Percentiles rank a stretch among this genome's conserved stretches.
phyloP scores from a whole-genome alignment of 1,140 invertebrate species.

The Drosophila truncata region DNA sequence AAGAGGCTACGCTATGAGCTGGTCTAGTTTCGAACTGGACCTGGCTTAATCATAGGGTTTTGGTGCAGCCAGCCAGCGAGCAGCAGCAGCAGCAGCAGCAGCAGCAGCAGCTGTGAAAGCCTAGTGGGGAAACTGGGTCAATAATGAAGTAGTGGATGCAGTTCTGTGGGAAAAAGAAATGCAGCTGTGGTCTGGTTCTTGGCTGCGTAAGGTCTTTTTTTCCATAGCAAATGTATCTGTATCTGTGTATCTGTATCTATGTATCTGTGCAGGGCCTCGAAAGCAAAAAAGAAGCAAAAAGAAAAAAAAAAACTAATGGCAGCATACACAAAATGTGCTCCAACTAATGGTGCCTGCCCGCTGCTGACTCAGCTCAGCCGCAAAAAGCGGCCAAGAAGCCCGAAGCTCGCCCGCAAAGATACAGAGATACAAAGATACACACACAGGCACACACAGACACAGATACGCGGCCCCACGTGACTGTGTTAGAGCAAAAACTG shows the following conservation, averaged over 20 bases:
- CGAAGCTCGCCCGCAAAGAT: slow-evolving; percentile 44
- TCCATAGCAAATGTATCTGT: slow-evolving; percentile 18
- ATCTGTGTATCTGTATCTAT: slow-evolving; percentile 3
- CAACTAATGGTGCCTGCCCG: slow-evolving; percentile 75
- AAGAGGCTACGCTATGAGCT: slow-evolving; percentile 3
- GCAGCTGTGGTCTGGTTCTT: slow-evolving; percentile 68
- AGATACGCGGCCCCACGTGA: slow-evolving; percentile 59
- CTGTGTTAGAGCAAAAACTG: slow-evolving; percentile 38
- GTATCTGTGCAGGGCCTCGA: slow-evolving; percentile 36
- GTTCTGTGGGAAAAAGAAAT: slow-evolving; percentile 57
- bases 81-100: slow-evolving; percentile 5
- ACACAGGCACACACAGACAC: slow-evolving; percentile 36
- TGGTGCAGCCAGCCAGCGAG: slow-evolving; percentile 19
- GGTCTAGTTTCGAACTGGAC: slow-evolving; percentile 32
- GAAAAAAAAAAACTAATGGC: slow-evolving; percentile 44
- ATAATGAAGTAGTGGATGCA: slow-evolving; percentile 38
- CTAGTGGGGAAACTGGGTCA: slow-evolving; percentile 64
- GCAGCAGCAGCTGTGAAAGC: slow-evolving; percentile 20
- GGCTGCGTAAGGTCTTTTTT: slow-evolving; percentile 35
- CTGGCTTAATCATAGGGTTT: slow-evolving; percentile 46
- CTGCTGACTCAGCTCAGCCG: slow-evolving; percentile 67
- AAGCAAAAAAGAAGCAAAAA: slow-evolving; percentile 3
- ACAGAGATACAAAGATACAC: slow-evolving; percentile 48
- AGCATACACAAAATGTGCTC: slow-evolving; percentile 72
- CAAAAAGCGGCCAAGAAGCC: slow-evolving; percentile 32